Evolutionary conservation across 2,797 vertebrate species (phyloP), one percentile per base, ranked within the genome.

Genomic region (Ctenochaetus hawaiiensis): DNA sequence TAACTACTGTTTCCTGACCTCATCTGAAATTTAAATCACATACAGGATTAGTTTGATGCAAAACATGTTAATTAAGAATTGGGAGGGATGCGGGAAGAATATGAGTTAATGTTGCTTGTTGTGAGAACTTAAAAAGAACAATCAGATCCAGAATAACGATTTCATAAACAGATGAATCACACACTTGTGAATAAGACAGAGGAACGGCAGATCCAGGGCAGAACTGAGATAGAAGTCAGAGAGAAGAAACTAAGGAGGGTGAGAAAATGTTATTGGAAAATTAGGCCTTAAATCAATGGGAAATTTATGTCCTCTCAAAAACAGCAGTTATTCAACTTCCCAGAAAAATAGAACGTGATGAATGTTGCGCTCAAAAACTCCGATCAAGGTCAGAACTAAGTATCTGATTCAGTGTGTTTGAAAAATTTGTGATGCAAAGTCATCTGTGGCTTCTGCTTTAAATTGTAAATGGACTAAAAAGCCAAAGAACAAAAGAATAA

Each of bases 311-410:
- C 41, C 20, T 49, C 57, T 17, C 26, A 45, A 68, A 53, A 49
- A 8, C 47, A 72, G 23, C 22, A 56, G 20, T 53, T 57, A 45
- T 34, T 57, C 3, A 66, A 65, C 39, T 72, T 72, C 67, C 63
- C 34, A 56, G 47, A 54, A 58, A 20, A 51, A 64, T 74, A 62
- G 60, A 54, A 78, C 43, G 2, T 13, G 54, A 73, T 34, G 4
- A 71, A 59, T 49, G 52, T n/a, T 18, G 34, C n/a, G 22, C 18
- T 44, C 7, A 23, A 51, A 81, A 43, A 34, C 26, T 60, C 43
- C 23, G 67, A 60, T 72, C 63, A 72, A 69, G 64, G 63, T 59
- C 59, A 66, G 47, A 5, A 18, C 8, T 9, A 9, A 70, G 14
- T 16, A 34, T 64, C 20, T 48, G 51, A 67, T 10, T 64, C 8